Evolutionary conservation across 2,888 invertebrate species (phyloP), one percentile per base, ranked within the genome.

Genomic region (Lingula anatina): DNA sequence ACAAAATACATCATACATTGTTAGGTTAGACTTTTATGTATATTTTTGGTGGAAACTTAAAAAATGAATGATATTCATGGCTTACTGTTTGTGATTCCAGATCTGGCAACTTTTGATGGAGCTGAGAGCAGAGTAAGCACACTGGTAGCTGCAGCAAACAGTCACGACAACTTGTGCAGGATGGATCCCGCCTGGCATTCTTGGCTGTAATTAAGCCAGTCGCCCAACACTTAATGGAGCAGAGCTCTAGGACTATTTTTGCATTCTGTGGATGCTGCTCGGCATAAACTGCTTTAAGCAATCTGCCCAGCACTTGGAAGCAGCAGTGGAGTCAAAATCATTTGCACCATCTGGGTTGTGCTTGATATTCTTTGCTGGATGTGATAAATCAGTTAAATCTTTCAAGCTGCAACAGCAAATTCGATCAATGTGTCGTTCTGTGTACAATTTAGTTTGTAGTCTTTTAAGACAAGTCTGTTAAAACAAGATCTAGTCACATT

Each of bases 181-280:
- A 97, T 97, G 96, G 96, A 97, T 79, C 97, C 97, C 2, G 91
- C 94, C 0, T 97, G 95, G 94, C 94, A 96, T 78, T 96, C 96
- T 0, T 97, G 97, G 96, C 80, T 97, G 61, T 96, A 88, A 49
- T 15, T 36, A 64, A 63, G 3, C 60, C 78, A 79, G 87, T 61
- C 81, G 96, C 47, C 90, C 95, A 0, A 85, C 86, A 66, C 93
- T 94, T 76, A 95, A 96, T 68, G 93, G 91, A 3, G 86, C 88
- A 3, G 95, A 95, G 59, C 91, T 90, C 73, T 87, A 88, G 54
- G 96, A 97, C 73, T 96, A 96, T 78, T 82, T 97, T 12, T 95
- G 95, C n/a, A n/a, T 73, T 84, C 93, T 47, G 97, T 97, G 96
- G 96, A 97, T 79, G 96, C 97, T 2, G 91, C 94, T 0, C 97